Evolutionary conservation across 2,888 invertebrate genomes (phyloP).

Genomic region (Amaurobius ferox): DNA sequence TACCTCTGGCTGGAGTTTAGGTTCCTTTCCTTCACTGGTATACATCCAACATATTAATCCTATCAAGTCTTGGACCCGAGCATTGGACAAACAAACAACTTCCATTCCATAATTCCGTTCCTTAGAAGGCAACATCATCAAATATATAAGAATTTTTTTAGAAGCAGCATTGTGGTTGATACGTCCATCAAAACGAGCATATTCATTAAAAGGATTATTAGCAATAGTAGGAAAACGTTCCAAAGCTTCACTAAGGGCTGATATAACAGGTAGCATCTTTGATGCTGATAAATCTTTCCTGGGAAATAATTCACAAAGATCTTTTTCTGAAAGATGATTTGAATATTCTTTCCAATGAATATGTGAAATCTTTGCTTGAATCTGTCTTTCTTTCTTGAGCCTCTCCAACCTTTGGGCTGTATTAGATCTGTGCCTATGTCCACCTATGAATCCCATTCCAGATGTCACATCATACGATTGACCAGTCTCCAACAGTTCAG

Average conservation of each 20-base stretch:
- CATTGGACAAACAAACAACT: constrained; percentile 72
- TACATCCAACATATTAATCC: constrained; percentile 89
- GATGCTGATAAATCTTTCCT: constrained; percentile 78
- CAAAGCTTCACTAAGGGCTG: constrained; percentile 86
- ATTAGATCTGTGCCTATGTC: constrained; percentile 86
- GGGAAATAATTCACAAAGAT: constrained; percentile 74
- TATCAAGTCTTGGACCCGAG: constrained; percentile 84
- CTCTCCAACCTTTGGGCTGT: constrained; percentile 92
- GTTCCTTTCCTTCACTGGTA: constrained; percentile 81
- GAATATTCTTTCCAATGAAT: constrained; percentile 74
- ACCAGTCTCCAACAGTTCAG: constrained; percentile 79
- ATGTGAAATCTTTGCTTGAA: constrained; percentile 78
- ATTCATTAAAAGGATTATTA: constrained; percentile 91
- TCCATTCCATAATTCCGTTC: constrained; percentile 83
- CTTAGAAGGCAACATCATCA: constrained; percentile 89
- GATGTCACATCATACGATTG: constrained; percentile 88
- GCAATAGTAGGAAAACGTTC: constrained; percentile 86
- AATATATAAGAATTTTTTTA: constrained; percentile 91
- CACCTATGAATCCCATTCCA: constrained; percentile 80
- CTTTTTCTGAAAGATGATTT: constrained; percentile 52
- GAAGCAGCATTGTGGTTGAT: constrained; percentile 83
- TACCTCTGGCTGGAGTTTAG: constrained; percentile 80
- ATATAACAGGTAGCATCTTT: constrained; percentile 81
- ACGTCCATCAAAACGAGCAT: constrained; percentile 93
- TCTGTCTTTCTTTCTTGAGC: constrained; percentile 88